phyloP scores from a whole-genome alignment of 2,797 vertebrate genomes.

The Rhabdophis nuchalis region DNA sequence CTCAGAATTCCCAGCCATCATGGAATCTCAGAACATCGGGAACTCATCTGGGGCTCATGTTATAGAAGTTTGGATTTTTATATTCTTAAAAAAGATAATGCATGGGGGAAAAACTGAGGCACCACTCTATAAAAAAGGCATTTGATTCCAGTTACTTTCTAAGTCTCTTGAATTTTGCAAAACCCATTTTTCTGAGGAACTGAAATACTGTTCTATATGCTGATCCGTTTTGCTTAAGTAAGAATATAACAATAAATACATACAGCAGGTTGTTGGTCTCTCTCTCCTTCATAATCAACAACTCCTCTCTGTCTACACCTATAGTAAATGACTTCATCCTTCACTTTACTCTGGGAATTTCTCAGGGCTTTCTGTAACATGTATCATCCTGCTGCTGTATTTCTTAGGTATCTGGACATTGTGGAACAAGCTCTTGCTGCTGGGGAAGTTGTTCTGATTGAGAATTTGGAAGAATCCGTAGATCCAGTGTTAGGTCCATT shows the following conservation, averaged over 20 bases:
- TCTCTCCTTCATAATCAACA: background rate
- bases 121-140: background rate
- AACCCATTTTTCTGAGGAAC: background rate
- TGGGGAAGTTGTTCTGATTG: conserved; percentile 86
- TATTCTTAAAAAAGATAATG: background rate
- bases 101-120: background rate
- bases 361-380: fast-evolving
- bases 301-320: background rate
- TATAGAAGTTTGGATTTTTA: background rate
- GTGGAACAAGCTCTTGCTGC: conserved; percentile 83
- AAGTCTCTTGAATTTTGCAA: background rate
- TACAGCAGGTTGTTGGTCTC: background rate
- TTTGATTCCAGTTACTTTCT: background rate
- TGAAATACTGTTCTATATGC: background rate
- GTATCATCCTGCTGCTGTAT: background rate
- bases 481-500: conserved; percentile 93
- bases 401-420: conserved; percentile 81
- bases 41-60: background rate
- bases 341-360: background rate
- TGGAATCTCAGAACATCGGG: background rate
- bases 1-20: background rate
- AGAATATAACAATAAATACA: background rate
- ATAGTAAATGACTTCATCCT: background rate
- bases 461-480: conserved; percentile 87
- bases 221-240: background rate